Conservation (phyloP, 2,113 vertebrate species). For the Myrmophylax atrothorax region DNA sequence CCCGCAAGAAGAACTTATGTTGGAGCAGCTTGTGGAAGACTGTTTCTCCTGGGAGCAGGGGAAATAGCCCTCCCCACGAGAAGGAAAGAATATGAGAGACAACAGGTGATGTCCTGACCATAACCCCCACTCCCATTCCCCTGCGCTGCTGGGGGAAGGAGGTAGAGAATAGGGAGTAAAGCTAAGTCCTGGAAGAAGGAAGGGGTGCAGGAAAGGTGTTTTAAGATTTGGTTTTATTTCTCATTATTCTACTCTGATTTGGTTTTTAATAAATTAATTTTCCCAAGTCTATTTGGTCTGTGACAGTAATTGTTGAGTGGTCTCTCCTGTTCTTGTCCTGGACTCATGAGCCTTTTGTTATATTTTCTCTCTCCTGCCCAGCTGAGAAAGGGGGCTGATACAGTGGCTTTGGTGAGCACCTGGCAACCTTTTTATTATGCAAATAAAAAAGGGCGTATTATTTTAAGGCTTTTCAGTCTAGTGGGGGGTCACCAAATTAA, state of each 20-base stretch:
- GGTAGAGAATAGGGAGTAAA: neutral
- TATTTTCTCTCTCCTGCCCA: neutral
- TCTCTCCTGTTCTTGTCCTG: neutral
- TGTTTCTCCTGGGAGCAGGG: neutral
- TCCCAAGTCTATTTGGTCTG: neutral
- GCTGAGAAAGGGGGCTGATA: neutral
- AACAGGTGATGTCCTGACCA: accelerated
- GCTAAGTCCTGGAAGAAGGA: neutral
- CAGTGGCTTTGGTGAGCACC: neutral
- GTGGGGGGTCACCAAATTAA: neutral
- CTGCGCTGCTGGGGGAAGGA: neutral
- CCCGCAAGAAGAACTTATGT: accelerated
- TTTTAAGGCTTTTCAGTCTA: neutral
- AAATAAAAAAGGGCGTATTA: neutral
- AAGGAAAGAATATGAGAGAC: neutral
- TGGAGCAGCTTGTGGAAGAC: neutral
- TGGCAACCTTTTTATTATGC: neutral
- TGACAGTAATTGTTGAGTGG: neutral
- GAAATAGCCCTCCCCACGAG: neutral
- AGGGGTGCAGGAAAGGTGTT: accelerated
- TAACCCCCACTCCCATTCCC: accelerated
- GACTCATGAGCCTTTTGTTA: neutral
- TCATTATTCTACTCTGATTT: neutral
- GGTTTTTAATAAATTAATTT: neutral
- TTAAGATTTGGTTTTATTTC: neutral